phyloP scores from a whole-genome alignment of 2,888 invertebrate genomes.

The Lasius fuliginosus region DNA sequence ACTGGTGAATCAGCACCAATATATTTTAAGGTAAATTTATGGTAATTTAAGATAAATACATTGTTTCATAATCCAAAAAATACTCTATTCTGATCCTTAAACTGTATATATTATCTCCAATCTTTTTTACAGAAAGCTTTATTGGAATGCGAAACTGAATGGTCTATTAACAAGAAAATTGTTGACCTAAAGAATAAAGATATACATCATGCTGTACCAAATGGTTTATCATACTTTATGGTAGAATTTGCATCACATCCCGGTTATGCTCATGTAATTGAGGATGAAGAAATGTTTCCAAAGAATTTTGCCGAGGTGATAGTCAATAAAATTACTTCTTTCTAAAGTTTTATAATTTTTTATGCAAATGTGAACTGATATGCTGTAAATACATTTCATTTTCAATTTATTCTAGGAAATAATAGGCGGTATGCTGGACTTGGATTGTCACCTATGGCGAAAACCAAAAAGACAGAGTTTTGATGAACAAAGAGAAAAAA shows the following conservation, averaged over 20 bases:
- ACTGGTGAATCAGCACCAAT: conserved; percentile 96
- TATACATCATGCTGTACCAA: conserved; percentile 94
- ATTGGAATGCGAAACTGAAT: conserved; percentile 97
- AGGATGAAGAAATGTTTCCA: conserved; percentile 96
- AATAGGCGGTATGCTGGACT: conserved; percentile 97
- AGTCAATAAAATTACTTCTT: background rate
- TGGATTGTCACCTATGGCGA: conserved; percentile 95
- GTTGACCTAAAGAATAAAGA: conserved; percentile 91
- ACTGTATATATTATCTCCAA: background rate
- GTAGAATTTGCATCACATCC: conserved; percentile 96
- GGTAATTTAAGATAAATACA: conserved; percentile 92
- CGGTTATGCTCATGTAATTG: conserved; percentile 99
- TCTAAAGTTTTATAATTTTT: background rate
- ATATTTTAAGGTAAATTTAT: conserved; percentile 97
- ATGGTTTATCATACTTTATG: conserved; percentile 97
- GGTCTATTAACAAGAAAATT: conserved; percentile 97
- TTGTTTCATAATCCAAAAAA: background rate
- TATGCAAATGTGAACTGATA: background rate
- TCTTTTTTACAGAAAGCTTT: conserved; percentile 91
- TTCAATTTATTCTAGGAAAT: conserved; percentile 90
- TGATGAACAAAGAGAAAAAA: conserved; percentile 92
- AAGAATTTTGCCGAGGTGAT: conserved; percentile 95
- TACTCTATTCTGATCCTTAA: background rate
- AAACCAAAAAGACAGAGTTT: conserved; percentile 92
- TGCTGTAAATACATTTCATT: background rate